These are phyloP conservation scores for Mionectes macconnelli DNA, from an alignment of 2,113 vertebrate genomes.

Conservation along the genomic window DNA sequence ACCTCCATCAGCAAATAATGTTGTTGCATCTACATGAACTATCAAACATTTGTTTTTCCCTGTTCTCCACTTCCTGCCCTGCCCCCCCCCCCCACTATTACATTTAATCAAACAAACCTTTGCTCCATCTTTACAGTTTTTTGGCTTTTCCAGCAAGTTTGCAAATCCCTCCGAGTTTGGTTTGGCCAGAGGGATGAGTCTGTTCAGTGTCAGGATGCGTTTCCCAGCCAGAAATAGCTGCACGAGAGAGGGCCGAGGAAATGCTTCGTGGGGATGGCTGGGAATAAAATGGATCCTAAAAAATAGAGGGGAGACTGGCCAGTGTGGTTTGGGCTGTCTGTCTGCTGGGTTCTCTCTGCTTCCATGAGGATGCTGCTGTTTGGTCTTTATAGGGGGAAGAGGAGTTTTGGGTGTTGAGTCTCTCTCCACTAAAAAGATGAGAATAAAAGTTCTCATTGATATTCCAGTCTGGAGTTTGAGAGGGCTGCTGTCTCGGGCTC, in stretches of 20 bases:
- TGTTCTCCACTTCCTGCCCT: neutral
- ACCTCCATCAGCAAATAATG: neutral
- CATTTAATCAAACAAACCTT: constrained; percentile 39
- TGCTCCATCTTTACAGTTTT: constrained; percentile 6
- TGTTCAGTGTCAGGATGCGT: neutral
- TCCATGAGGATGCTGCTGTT: neutral
- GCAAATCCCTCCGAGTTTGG: neutral
- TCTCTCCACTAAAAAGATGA: neutral
- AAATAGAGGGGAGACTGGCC: rapidly evolving
- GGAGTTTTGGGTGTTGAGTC: neutral
- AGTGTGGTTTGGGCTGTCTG: neutral
- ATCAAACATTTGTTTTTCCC: constrained; percentile 11
- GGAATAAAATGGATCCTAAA: neutral
- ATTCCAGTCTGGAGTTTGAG: neutral
- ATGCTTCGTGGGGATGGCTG: rapidly evolving
- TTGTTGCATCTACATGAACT: neutral
- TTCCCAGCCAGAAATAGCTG: constrained; percentile 26
- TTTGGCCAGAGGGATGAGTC: neutral
- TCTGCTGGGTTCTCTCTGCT: neutral
- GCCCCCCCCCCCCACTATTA: neutral
- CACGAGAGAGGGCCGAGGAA: neutral
- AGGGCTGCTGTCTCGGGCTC: neutral
- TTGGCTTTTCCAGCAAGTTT: constrained; percentile 24
- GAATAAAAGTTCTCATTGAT: neutral
- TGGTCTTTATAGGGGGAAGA: neutral